Conservation (phyloP, 2,888 invertebrate species). For the Petrolisthes manimaculis region DNA sequence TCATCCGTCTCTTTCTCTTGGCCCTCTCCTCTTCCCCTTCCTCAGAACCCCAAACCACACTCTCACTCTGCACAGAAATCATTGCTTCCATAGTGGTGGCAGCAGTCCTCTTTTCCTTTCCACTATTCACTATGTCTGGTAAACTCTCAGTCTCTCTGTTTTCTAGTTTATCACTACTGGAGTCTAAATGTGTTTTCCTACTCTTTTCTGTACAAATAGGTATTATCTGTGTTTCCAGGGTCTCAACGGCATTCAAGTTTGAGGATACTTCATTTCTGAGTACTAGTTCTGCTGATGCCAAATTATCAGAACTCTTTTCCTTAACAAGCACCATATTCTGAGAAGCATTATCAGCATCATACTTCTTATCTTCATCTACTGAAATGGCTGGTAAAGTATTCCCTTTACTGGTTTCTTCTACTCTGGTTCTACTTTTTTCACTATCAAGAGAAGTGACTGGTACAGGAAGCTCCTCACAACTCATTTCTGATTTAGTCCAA, state of each 20-base stretch:
- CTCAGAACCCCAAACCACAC: constrained; percentile 25
- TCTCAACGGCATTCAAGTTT: not conserved
- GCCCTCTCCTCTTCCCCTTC: constrained; percentile 8
- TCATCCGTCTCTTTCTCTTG: constrained; percentile 25
- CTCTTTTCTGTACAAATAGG: not conserved
- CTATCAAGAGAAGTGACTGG: not conserved
- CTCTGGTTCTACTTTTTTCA: too few species aligned
- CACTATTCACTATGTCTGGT: constrained; percentile 5
- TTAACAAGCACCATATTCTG: not conserved
- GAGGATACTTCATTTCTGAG: not conserved
- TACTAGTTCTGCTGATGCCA: too few species aligned
- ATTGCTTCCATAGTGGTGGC: not conserved
- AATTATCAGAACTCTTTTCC: not conserved
- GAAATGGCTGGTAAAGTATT: too few species aligned
- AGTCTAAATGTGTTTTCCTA: not conserved
- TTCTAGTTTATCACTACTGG: not conserved
- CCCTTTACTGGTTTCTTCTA: too few species aligned
- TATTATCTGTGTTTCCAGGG: not conserved
- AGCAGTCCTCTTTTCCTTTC: not conserved
- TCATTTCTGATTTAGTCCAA: not conserved
- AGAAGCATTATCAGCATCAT: too few species aligned
- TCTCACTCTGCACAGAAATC: constrained; percentile 4
- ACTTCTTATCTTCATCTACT: too few species aligned
- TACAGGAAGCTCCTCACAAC: not conserved
- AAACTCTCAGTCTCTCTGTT: not conserved